Conservation (phyloP, 2,888 invertebrate species). For the Spicauda simplicius region DNA sequence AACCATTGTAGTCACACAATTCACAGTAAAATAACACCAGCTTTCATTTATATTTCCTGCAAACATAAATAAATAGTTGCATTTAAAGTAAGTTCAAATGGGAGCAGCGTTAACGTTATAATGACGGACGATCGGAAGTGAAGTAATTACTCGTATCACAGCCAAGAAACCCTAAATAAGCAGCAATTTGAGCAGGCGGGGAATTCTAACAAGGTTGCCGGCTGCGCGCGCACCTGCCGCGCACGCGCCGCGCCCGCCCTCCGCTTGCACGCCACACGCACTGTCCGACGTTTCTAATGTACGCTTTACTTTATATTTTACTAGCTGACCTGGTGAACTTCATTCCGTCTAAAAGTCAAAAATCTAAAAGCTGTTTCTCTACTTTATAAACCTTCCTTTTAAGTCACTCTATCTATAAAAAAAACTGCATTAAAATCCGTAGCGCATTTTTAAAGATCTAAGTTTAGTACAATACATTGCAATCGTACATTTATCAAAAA, state of each 20-base stretch:
- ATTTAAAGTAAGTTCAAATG: constrained; percentile 26
- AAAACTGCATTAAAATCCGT: no score
- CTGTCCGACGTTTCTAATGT: background rate
- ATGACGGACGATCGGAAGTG: constrained; percentile 38
- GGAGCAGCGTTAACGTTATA: constrained; percentile 38
- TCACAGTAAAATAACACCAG: background rate
- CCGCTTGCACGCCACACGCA: constrained; percentile 19
- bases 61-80: background rate
- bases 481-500: no score
- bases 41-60: background rate
- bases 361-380: no score
- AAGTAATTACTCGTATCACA: constrained; percentile 45
- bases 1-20: no score
- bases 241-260: constrained; percentile 53
- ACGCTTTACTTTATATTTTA: no score
- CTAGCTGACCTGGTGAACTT: no score
- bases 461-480: no score
- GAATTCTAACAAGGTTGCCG: constrained; percentile 69
- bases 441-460: no score
- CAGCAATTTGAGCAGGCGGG: constrained; percentile 67
- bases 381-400: no score
- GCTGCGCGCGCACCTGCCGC: constrained; percentile 77
- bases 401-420: no score
- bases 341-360: no score
- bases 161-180: constrained; percentile 58